Conservation (phyloP, 1,140 invertebrate species). For the Caligus rogercresseyi region DNA sequence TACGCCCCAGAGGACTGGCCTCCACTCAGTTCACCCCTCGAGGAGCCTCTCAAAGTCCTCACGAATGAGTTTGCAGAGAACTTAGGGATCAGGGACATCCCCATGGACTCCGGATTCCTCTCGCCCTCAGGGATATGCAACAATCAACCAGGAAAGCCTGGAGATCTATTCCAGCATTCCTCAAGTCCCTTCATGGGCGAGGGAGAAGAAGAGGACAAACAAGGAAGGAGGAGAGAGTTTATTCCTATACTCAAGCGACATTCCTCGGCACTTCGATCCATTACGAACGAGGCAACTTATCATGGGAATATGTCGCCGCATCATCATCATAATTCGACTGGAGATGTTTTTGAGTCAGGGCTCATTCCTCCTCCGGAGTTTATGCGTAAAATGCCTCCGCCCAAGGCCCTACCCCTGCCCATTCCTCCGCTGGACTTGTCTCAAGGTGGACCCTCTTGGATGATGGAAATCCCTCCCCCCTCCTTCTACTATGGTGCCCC, state of each 20-base stretch:
- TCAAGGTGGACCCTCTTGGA: not conserved
- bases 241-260: not conserved
- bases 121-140: not conserved
- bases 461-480: constrained; percentile 3
- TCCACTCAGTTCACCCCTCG: too few relatives aligned
- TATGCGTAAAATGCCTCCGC: constrained; percentile 9
- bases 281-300: not conserved
- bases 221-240: too few relatives aligned
- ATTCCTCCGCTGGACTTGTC: not conserved
- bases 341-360: not conserved
- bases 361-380: constrained; percentile 2
- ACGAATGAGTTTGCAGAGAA: constrained; percentile 10
- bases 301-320: too few relatives aligned
- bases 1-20: too few relatives aligned
- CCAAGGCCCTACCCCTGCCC: not conserved
- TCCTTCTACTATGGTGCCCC: too few relatives aligned
- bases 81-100: not conserved
- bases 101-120: constrained; percentile 1
- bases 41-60: not conserved
- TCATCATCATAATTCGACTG: not conserved
- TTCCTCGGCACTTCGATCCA: not conserved
- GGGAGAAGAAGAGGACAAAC: too few relatives aligned
- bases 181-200: not conserved
- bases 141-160: not conserved
- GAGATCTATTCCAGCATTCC: not conserved